Base-by-base conservation (phyloP, 2,113 vertebrate species). In the Gymnocephalus cernua region DNA sequence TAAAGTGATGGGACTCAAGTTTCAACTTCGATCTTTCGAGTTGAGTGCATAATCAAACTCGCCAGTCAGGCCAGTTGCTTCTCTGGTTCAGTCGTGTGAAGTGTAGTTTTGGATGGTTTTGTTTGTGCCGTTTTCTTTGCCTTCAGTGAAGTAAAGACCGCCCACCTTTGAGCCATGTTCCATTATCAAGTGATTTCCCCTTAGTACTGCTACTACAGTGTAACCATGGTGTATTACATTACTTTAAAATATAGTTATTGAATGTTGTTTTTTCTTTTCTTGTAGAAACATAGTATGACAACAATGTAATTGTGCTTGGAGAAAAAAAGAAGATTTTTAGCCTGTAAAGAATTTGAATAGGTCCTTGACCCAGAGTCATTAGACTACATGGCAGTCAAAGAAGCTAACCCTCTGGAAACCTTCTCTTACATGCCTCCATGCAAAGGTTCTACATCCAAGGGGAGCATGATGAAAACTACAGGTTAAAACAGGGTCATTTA, bases 81-180 rank as follows among this genome's bases (percentile, higher is more conserved):
- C 87, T 91, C 82, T 82, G 82, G 83, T 78, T 84, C 82, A 72
- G 77, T 79, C 79, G 89, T 88, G 87, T 90, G 87, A 88, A 82
- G 92, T 93, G 83, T 87, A 82, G 91, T 90, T 83, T 90, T 91
- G 88, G 90, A 88, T 84, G 90, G 89, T 87, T 91, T 88, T 90
- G 81, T 91, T 93, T 92, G 89, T 91, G 90, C 90, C 84, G 82
- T 91, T 90, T 92, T 86, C 82, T 92, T 95, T 95, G 92, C 92
- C 93, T 95, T 94, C 93, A 93, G 92, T 95, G 93, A 95, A 94
- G 93, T 93, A 93, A 92, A 91, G 89, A 93, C 84, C 61, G 87
- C 90, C 92, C 93, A 90, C 83, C 92, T 92, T 92, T 94, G 94
- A 95, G 95, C 95, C 94, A 94, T 93, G 91, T 95, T 94, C 88